Percentiles rank a stretch among this genome's conserved stretches.
Evolutionary conservation across 2,888 invertebrate genomes (phyloP).

Genomic region (Theretra japonica): DNA sequence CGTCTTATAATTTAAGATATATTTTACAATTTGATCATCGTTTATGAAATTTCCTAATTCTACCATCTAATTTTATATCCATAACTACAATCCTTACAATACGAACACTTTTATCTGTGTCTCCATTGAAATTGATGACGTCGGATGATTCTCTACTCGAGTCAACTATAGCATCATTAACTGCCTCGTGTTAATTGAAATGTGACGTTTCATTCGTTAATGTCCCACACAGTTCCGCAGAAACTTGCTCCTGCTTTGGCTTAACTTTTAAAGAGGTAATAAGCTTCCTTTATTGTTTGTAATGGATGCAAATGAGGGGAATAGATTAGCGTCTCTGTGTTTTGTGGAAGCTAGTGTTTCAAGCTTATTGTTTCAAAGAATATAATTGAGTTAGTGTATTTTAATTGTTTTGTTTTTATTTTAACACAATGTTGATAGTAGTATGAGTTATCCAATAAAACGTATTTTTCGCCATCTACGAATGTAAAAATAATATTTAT

Average conservation of each 20-base stretch:
- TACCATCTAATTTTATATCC: background rate
- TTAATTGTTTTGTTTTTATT: too few relatives aligned
- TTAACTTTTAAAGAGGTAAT: constrained; percentile 3
- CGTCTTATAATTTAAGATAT: too few relatives aligned
- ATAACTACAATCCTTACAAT: background rate
- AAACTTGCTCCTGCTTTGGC: background rate
- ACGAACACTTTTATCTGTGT: background rate
- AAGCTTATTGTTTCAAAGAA: background rate
- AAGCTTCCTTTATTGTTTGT: background rate
- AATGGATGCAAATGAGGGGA: constrained; percentile 1
- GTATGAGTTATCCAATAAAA: too few relatives aligned
- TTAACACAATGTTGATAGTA: too few relatives aligned
- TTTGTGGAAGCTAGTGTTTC: background rate
- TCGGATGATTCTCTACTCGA: background rate
- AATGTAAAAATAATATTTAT: too few relatives aligned
- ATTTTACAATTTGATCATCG: too few relatives aligned
- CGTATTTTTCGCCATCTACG: too few relatives aligned
- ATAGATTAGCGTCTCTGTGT: background rate
- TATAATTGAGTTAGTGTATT: too few relatives aligned
- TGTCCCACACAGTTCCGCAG: background rate
- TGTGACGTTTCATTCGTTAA: constrained; percentile 5
- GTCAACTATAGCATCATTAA: constrained; percentile 9
- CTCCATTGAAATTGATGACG: background rate
- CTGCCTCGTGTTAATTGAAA: background rate
- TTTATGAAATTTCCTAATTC: background rate